A percentile compares a stretch with the other conserved stretches of the same genome.
phyloP scores from a whole-genome alignment of 2,113 vertebrate genomes.

The Anguilla japonica region DNA sequence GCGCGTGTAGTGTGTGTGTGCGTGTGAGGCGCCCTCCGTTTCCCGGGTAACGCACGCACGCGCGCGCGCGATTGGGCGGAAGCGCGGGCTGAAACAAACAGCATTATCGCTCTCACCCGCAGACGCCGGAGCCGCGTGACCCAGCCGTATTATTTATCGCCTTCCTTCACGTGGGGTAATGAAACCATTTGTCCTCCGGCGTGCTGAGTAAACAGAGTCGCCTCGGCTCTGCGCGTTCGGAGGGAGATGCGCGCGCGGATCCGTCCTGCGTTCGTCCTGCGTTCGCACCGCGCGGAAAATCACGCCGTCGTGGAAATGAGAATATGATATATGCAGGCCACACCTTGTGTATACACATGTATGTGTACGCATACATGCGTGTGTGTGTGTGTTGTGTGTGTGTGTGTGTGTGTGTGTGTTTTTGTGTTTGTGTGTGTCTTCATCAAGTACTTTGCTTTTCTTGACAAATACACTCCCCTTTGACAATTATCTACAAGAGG shows the following conservation, averaged over 20 bases:
- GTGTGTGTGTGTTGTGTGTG: not conserved
- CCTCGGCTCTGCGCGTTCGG: constrained; percentile 10
- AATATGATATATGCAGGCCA: too few relatives aligned
- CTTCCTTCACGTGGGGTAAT: constrained; percentile 30
- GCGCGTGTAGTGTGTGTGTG: too few relatives aligned
- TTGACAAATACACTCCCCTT: too few relatives aligned
- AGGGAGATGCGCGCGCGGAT: constrained; percentile 14
- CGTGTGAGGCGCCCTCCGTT: not conserved
- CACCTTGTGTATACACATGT: too few relatives aligned
- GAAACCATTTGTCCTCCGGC: constrained; percentile 42
- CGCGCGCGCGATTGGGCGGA: not conserved
- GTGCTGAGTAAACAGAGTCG: constrained; percentile 36
- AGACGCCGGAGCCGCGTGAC: constrained; percentile 26
- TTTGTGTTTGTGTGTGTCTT: not conserved
- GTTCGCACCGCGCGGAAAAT: not conserved
- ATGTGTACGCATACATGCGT: not conserved
- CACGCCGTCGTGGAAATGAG: not conserved
- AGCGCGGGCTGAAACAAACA: constrained; percentile 17
- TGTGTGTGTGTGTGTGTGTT: not conserved
- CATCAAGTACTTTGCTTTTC: not conserved
- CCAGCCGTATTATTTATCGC: constrained; percentile 32
- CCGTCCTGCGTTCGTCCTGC: constrained; percentile 29
- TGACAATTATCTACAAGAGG: too few relatives aligned
- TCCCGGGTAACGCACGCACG: constrained; percentile 6
- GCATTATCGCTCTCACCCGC: constrained; percentile 26